Evolutionary conservation across 2,888 invertebrate genomes (phyloP).

Genomic region (Zygaena filipendulae): DNA sequence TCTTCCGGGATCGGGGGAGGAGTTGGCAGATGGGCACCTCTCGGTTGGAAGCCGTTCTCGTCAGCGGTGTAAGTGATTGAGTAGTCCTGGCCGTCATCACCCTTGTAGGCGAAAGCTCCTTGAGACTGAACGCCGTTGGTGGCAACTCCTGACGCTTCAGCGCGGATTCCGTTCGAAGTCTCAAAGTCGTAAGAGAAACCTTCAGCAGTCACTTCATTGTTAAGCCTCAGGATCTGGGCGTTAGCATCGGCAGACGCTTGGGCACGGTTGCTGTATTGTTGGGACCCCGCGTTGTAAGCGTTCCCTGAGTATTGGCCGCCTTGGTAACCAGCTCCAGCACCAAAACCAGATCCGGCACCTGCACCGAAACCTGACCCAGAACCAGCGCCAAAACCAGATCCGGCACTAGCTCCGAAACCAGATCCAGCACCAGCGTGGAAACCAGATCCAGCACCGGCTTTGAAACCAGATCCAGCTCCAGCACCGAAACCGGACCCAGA

Average conservation of each 20-base stretch:
- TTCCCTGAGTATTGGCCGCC: slow-evolving; percentile 25
- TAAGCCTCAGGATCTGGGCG: slow-evolving; percentile 48
- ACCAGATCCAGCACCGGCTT: slow-evolving; percentile 8
- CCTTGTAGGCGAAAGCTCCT: slow-evolving; percentile 58
- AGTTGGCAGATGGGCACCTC: slow-evolving; percentile 57
- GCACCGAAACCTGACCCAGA: slow-evolving; percentile 12
- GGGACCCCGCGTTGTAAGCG: slow-evolving; percentile 27
- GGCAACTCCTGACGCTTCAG: slow-evolving; percentile 54
- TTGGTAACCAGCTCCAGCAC: slow-evolving; percentile 18
- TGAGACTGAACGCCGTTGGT: slow-evolving; percentile 61
- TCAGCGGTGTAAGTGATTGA: slow-evolving; percentile 61
- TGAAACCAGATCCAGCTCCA: slow-evolving; percentile 11
- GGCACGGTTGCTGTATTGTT: slow-evolving; percentile 23
- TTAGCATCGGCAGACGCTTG: slow-evolving; percentile 36
- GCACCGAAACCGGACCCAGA: slow-evolving; percentile 15
- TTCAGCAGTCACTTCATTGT: slow-evolving; percentile 56
- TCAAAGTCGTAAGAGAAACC: slow-evolving; percentile 59
- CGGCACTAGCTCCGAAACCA: slow-evolving; percentile 19
- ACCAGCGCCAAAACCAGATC: slow-evolving; percentile 19
- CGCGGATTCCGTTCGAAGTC: slow-evolving; percentile 58
- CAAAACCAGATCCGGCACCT: slow-evolving; percentile 9
- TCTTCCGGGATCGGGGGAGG: slow-evolving; percentile 61
- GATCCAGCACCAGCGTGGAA: slow-evolving; percentile 13
- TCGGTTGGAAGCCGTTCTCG: slow-evolving; percentile 57
- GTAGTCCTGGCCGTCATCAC: slow-evolving; percentile 62